phyloP scores from a whole-genome alignment of 2,113 vertebrate species.

The Sapayoa aenigma region DNA sequence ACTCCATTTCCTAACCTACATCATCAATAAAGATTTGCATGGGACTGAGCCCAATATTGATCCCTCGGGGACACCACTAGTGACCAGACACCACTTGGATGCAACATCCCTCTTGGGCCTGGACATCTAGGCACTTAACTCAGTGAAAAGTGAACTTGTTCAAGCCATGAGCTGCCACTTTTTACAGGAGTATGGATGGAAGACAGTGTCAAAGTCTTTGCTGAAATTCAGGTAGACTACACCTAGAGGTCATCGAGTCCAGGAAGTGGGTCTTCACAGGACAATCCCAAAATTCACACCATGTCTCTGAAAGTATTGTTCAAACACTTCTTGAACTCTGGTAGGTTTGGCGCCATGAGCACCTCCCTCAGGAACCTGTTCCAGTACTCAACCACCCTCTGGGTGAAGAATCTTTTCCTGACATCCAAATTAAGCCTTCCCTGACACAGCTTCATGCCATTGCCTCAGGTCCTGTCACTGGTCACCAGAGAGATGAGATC shows the following conservation, averaged over 20 bases:
- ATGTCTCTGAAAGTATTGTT: not conserved
- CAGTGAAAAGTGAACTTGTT: not conserved
- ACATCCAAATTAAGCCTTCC: too few species aligned
- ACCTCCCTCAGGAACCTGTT: not conserved
- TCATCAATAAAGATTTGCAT: not conserved
- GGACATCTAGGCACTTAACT: not conserved
- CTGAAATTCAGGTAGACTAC: not conserved
- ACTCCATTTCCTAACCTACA: not conserved
- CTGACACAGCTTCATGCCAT: not conserved
- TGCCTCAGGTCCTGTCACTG: too few species aligned
- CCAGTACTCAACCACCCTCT: not conserved
- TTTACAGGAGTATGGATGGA: not conserved
- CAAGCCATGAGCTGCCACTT: accelerated
- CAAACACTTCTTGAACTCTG: not conserved
- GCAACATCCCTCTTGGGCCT: not conserved
- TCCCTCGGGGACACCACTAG: not conserved
- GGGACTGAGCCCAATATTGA: not conserved
- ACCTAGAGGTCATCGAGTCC: not conserved
- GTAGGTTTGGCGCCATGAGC: not conserved
- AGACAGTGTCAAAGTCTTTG: not conserved
- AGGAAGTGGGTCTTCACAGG: not conserved
- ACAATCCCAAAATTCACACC: not conserved
- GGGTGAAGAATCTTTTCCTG: not conserved
- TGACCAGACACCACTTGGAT: not conserved
- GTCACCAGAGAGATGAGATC: not conserved